A percentile compares a stretch with the other conserved stretches of the same genome.
Conservation (phyloP, 2,888 invertebrate genomes). For the Drosophila longiperda region DNA sequence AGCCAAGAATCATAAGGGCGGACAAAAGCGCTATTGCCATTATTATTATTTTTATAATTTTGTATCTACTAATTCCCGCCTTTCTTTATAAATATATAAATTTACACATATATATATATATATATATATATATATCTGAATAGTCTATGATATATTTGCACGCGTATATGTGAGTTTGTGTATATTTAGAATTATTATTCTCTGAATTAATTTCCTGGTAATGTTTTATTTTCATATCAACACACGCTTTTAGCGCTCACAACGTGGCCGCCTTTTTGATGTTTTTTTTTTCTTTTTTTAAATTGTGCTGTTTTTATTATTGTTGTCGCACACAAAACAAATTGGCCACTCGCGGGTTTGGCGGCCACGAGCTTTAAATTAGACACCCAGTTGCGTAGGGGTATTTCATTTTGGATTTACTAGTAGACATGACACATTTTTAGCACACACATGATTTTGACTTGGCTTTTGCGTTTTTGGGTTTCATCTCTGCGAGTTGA, state of each 20-base stretch:
- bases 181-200: constrained; percentile 47
- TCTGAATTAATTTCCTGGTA: constrained; percentile 77
- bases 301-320: constrained; percentile 30
- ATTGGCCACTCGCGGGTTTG: constrained; percentile 72
- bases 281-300: constrained; percentile 39
- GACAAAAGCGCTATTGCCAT: constrained; percentile 48
- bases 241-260: constrained; percentile 69
- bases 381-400: constrained; percentile 61
- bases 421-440: constrained; percentile 49
- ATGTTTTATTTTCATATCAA: constrained; percentile 76
- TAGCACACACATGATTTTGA: constrained; percentile 10
- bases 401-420: constrained; percentile 40
- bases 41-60: constrained; percentile 41
- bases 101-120: constrained; percentile 6
- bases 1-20: constrained; percentile 25
- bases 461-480: constrained; percentile 30
- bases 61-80: constrained; percentile 12
- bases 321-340: constrained; percentile 55
- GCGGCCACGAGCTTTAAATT: constrained; percentile 70
- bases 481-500: constrained; percentile 24
- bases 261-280: constrained; percentile 61
- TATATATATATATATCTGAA: constrained; percentile 20
- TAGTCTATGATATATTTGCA: constrained; percentile 23
- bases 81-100: constrained; percentile 1
- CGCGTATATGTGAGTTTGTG: constrained; percentile 26